Conservation (phyloP, 2,797 vertebrate genomes). For the Peromyscus aztecus region DNA sequence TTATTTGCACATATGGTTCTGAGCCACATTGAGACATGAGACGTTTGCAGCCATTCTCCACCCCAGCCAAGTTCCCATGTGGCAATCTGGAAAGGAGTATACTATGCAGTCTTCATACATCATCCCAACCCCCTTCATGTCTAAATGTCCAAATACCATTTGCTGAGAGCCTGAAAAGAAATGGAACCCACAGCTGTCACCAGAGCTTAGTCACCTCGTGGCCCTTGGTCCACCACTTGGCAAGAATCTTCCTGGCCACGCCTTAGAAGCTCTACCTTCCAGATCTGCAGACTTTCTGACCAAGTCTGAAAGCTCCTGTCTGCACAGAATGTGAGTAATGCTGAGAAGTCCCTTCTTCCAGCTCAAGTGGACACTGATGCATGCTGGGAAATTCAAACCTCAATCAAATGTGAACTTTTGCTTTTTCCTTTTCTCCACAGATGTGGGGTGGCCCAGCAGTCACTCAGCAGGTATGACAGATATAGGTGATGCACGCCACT, state of each 20-base stretch:
- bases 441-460: background rate
- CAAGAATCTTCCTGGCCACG: background rate
- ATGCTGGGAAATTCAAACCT: background rate
- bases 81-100: background rate
- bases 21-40: background rate
- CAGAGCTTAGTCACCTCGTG: background rate
- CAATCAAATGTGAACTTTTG: background rate
- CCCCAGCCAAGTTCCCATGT: background rate
- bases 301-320: background rate
- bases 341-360: background rate
- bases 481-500: background rate
- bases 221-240: background rate
- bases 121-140: rapidly evolving
- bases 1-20: background rate
- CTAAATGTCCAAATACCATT: too few relatives aligned
- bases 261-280: background rate
- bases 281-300: background rate
- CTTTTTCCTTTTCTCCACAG: background rate
- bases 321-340: background rate
- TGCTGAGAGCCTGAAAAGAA: background rate
- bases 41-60: background rate
- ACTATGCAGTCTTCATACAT: rapidly evolving
- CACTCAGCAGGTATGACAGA: background rate
- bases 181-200: rapidly evolving
- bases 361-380: background rate